A percentile compares a stretch with the other conserved stretches of the same genome.
These are phyloP conservation scores for Malthinus flaveolus DNA, from an alignment of 2,888 invertebrate genomes.

Conservation along the genomic window DNA sequence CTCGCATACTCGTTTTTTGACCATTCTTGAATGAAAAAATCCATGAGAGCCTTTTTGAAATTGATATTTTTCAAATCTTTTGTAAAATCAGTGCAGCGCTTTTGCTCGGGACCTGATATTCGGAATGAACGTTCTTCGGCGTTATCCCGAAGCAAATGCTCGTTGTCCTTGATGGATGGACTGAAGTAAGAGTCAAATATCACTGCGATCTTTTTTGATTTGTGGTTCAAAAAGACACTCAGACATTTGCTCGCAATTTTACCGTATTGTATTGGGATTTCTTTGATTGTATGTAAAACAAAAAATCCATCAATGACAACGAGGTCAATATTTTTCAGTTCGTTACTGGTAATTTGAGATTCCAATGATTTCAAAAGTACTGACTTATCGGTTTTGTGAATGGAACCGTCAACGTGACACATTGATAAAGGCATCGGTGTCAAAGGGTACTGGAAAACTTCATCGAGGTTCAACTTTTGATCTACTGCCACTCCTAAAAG, in stretches of 20 bases:
- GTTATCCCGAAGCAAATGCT: no score
- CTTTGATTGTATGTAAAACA: background rate
- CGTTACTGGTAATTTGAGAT: background rate
- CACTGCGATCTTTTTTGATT: constrained; percentile 30
- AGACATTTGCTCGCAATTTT: background rate
- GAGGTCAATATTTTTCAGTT: background rate
- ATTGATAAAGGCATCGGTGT: background rate
- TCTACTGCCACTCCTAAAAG: background rate
- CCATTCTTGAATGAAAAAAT: constrained; percentile 40
- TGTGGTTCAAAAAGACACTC: background rate
- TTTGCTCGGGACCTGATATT: constrained; percentile 42
- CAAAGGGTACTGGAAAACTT: background rate
- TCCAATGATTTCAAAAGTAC: background rate
- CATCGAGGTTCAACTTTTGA: background rate
- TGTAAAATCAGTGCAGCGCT: constrained; percentile 40
- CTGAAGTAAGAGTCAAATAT: constrained; percentile 43
- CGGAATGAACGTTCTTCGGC: constrained; percentile 40
- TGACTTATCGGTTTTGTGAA: background rate
- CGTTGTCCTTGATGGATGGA: constrained; percentile 46
- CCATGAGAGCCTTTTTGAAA: constrained; percentile 42
- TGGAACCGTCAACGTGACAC: background rate
- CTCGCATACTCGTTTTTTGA: no score
- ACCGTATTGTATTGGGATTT: background rate
- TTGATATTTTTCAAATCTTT: constrained; percentile 39
- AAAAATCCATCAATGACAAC: background rate